Base-by-base conservation (phyloP, 2,797 vertebrate species). In the Crocodylus rhombifer region DNA sequence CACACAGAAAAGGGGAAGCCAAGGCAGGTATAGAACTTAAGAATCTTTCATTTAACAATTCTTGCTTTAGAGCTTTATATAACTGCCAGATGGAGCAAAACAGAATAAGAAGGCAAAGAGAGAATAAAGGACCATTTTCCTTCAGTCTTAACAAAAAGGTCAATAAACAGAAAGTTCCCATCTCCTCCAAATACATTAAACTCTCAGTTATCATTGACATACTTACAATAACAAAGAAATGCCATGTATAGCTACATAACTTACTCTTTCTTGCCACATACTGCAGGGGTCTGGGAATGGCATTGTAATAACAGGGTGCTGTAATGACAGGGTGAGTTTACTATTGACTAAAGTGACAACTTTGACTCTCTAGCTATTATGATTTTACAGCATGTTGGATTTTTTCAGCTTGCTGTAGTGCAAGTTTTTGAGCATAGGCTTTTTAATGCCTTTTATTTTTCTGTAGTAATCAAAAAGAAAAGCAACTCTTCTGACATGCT, bases 391-490 rank as follows among this genome's bases (percentile, higher is more conserved):
- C 28, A 92, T 91, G 63, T 42, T 79, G 84, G 25, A 30, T 84
- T 84, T 92, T 51, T 83, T 92, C 87, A 3, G 51, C 74, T 62
- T 33, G 56, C 77, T 71, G 71, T 12, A 2, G 42, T 74, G 60
- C 62, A 63, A 77, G 74, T 30, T 86, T 86, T 77, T 71, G 71
- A 93, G 87, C 74, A 6, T 58, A 33, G 88, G 91, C 81, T 74
- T 84, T 93, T 42, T 83, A 61, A 69, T 86, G 87, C 71, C 88
- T 95, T 95, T 92, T 94, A 91, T 93, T 96, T 92, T 90, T 92
- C 89, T 65, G 86, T 89, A 51, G 92, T 90, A 94, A 95, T 91
- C 89, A 96, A 91, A 95, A 78, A 88, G 86, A 88, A 94, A 93
- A 94, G 92, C 83, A 10, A 82, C 95, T 88, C 82, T 80, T 89